A percentile compares a stretch with the other conserved stretches of the same genome.
phyloP scores from a whole-genome alignment of 2,888 invertebrate species.

The Heliconius sara region DNA sequence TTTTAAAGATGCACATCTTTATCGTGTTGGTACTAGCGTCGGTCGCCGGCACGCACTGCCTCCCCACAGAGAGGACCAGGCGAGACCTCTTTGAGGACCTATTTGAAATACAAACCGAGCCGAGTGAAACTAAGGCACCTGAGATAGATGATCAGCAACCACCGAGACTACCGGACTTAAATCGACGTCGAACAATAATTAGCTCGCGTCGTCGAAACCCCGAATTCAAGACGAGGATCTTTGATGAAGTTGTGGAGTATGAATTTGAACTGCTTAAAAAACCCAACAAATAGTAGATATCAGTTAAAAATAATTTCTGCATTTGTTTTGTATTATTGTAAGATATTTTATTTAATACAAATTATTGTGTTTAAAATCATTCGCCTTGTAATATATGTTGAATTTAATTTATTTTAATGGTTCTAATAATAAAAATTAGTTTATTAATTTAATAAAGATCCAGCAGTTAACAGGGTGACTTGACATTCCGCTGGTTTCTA shows the following conservation, averaged over 20 bases:
- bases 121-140: neutral
- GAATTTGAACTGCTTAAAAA: constrained; percentile 42
- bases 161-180: neutral
- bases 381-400: too few relatives aligned
- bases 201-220: neutral
- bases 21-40: constrained; percentile 38
- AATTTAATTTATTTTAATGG: neutral
- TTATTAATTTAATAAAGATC: neutral
- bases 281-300: neutral
- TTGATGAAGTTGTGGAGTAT: constrained; percentile 31
- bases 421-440: neutral
- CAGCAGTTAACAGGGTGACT: neutral
- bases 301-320: too few relatives aligned
- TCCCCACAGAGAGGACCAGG: neutral
- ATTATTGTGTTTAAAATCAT: too few relatives aligned
- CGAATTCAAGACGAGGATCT: neutral
- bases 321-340: too few relatives aligned
- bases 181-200: constrained; percentile 30
- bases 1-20: constrained; percentile 45
- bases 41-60: constrained; percentile 29
- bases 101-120: neutral
- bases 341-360: too few relatives aligned
- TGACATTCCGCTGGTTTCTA: neutral
- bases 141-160: neutral
- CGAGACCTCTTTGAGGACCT: neutral